These are phyloP conservation scores for Terrapene triunguis DNA, from an alignment of 2,113 vertebrate genomes.

Conservation along the genomic window DNA sequence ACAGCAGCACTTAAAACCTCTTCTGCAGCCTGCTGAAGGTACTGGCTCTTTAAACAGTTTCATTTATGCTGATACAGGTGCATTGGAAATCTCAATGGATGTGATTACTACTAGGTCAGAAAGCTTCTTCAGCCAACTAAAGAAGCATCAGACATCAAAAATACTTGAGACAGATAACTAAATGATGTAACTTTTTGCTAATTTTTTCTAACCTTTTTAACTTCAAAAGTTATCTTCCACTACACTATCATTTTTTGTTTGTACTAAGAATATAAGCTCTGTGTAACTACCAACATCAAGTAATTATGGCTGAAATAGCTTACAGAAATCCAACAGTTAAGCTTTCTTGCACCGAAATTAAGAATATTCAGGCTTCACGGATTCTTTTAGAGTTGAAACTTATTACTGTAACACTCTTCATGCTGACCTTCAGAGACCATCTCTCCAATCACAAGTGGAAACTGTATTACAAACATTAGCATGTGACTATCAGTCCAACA, in stretches of 20 bases:
- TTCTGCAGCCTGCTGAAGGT: not conserved
- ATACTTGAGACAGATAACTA: too few species aligned
- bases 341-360: not conserved
- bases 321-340: not conserved
- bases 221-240: not conserved
- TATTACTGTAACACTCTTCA: not conserved
- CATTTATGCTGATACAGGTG: not conserved
- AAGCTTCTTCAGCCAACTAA: too few species aligned
- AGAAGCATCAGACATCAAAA: too few species aligned
- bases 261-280: not conserved
- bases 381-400: conserved; percentile 6
- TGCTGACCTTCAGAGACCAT: conserved; percentile 54
- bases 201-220: not conserved
- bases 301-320: not conserved
- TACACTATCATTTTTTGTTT: not conserved
- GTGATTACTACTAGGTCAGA: too few species aligned
- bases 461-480: conserved; percentile 57
- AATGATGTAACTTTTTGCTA: not conserved
- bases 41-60: not conserved
- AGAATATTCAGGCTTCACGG: not conserved
- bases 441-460: conserved; percentile 63
- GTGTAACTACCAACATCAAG: not conserved
- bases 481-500: conserved; percentile 56
- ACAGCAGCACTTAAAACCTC: not conserved
- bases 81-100: too few species aligned